These are phyloP conservation scores for Glossophaga mutica DNA, from an alignment of 2,797 vertebrate species.

Conservation along the genomic window DNA sequence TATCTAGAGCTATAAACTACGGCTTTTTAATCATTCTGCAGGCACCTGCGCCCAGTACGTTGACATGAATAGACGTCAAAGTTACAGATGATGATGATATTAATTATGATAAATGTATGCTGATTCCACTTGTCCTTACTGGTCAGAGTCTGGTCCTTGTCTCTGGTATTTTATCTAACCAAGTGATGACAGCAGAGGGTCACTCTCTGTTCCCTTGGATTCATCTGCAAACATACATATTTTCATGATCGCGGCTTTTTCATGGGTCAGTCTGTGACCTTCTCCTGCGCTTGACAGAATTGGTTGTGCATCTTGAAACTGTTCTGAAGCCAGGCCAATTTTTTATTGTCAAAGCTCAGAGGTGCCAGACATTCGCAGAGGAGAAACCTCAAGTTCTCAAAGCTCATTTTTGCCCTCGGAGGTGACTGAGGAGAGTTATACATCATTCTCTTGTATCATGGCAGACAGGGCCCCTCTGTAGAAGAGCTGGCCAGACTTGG, in stretches of 20 bases:
- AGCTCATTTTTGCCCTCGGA: not conserved
- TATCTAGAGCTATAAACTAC: not conserved
- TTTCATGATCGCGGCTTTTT: slow-evolving; percentile 5
- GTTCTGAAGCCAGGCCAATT: not conserved
- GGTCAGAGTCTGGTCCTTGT: slow-evolving; percentile 27
- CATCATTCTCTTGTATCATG: not conserved
- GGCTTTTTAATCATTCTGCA: not conserved
- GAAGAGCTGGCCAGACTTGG: not conserved
- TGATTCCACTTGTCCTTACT: slow-evolving; percentile 27
- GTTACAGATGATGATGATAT: slow-evolving; percentile 9
- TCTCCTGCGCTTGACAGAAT: not conserved
- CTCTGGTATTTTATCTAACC: slow-evolving; percentile 16
- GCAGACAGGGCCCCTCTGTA: not conserved
- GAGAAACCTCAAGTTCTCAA: not conserved
- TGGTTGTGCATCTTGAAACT: not conserved
- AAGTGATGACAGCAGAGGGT: not conserved
- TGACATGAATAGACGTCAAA: not conserved
- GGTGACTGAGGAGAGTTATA: not conserved
- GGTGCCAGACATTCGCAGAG: not conserved
- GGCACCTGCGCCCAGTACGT: not conserved
- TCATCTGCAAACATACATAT: not conserved
- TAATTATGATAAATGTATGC: slow-evolving; percentile 50
- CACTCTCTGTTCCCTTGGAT: slow-evolving; percentile 30
- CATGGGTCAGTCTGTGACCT: not conserved
- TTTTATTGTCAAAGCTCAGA: not conserved